Evolutionary conservation across 2,888 invertebrate genomes (phyloP), one percentile per base, ranked within the genome.

Genomic region (Ferrisia virgata): DNA sequence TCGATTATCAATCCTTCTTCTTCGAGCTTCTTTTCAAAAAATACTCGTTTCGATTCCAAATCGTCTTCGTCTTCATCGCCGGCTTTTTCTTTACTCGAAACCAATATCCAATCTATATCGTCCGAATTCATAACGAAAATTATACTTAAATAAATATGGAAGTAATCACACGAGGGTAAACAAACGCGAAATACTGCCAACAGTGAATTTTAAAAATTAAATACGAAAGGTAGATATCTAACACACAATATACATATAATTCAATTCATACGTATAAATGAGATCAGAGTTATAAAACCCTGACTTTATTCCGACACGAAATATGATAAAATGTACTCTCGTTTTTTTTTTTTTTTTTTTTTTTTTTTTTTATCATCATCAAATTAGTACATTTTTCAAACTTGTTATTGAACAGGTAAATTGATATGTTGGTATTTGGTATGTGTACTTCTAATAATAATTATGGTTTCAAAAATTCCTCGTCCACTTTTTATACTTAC

Each of bases 1-100:
- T 86, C 84, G 6, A 86, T 47, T 18, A 80, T 39, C 39, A 86
- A 84, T 13, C 86, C 86, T 85, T 85, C 84, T 47, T 85, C 79
- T 15, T 82, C 82, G 8, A 86, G 80, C 36, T 85, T 79, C 28
- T 84, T 76, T 72, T 86, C 86, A 40, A 86, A 86, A 15, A 82
- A 72, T 69, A 64, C 58, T 84, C 85, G 43, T 53, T 53, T 53
- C 0, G n/a, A 2, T 13, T 31, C 31, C 28, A 33, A 31, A n/a
- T 80, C 31, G 64, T 72, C 79, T 64, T 36, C 36, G 69, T 84
- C 13, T 53, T 84, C 11, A 79, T 18, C 4, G 2, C 5, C 5
- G 5, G 39, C 5, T 22, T 28, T 8, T 64, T 64, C 28, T 8
- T 28, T 25, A n/a, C 25, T 4, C 8, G 25, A 64, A 28, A 64